Evolutionary conservation across 2,888 invertebrate species (phyloP).

Genomic region (Margaritifera margaritifera): DNA sequence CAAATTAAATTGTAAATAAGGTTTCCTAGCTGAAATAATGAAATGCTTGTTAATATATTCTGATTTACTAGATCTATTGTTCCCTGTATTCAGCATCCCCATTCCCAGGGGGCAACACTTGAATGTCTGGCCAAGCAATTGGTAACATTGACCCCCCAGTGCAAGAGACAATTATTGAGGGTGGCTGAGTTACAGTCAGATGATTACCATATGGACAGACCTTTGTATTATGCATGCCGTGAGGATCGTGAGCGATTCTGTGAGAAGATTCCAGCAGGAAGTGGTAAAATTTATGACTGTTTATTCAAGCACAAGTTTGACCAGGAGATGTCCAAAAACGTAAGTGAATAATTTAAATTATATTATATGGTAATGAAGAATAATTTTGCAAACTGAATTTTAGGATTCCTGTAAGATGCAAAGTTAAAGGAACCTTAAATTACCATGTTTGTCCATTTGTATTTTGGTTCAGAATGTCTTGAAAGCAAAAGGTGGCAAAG

Average conservation of each 20-base stretch:
- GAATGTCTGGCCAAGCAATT: conserved; percentile 85
- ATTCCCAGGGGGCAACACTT: conserved; percentile 86
- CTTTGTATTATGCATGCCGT: conserved; percentile 91
- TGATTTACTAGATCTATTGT: too few species aligned
- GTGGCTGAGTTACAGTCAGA: conserved; percentile 92
- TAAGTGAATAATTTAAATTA: conserved; percentile 42
- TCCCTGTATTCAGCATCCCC: conserved; percentile 58
- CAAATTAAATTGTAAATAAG: too few species aligned
- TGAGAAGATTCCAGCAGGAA: conserved; percentile 82
- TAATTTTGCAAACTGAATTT: too few species aligned
- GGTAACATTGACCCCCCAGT: conserved; percentile 77
- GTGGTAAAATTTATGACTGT: conserved; percentile 91
- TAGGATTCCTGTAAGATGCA: too few species aligned
- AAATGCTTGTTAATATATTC: too few species aligned
- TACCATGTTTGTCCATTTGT: too few species aligned
- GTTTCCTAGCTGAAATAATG: too few species aligned
- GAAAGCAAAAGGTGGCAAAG: too few species aligned
- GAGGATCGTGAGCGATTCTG: conserved; percentile 85
- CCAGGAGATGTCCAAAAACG: conserved; percentile 76
- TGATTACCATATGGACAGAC: conserved; percentile 89
- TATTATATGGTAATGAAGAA: neutral
- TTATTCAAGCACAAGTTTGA: conserved; percentile 87
- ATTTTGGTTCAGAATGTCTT: too few species aligned
- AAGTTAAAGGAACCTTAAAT: too few species aligned
- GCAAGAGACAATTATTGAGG: conserved; percentile 85